Conservation (phyloP, 2,797 vertebrate genomes). For the Catostomus latipinnis region DNA sequence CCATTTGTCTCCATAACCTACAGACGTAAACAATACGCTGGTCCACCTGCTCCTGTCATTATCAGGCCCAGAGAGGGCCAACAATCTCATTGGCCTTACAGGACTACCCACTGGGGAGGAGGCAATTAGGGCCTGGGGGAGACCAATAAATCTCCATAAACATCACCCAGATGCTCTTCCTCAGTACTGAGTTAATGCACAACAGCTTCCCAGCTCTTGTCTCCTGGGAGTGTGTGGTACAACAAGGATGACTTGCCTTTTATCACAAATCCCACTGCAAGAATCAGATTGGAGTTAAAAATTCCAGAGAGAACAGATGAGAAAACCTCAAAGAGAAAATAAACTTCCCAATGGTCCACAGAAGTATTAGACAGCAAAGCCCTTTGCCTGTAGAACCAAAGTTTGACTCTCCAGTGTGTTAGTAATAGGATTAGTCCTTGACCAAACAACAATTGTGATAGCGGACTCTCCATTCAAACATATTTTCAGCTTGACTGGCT, state of each 20-base stretch:
- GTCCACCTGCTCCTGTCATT: slow-evolving; percentile 80
- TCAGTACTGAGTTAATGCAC: slow-evolving; percentile 45
- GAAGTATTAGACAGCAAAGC: slow-evolving; percentile 11
- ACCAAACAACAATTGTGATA: slow-evolving; percentile 3
- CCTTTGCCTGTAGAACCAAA: neutral
- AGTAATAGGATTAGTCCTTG: slow-evolving; percentile 17
- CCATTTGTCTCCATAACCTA: slow-evolving; percentile 82
- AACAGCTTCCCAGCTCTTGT: slow-evolving; percentile 43
- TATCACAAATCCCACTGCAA: slow-evolving; percentile 51
- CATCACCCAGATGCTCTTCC: slow-evolving; percentile 69
- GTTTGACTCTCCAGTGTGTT: neutral
- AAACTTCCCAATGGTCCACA: slow-evolving; percentile 16
- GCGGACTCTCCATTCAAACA: neutral
- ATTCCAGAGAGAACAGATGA: slow-evolving; percentile 2
- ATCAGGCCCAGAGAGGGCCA: slow-evolving; percentile 69
- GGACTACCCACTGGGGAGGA: slow-evolving; percentile 78
- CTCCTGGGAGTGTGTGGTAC: slow-evolving; percentile 31
- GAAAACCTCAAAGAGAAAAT: slow-evolving; percentile 28
- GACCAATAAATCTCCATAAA: slow-evolving; percentile 86
- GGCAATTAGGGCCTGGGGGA: slow-evolving; percentile 77
- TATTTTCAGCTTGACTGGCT: neutral
- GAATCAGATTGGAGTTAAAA: slow-evolving; percentile 37
- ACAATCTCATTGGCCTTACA: slow-evolving; percentile 69
- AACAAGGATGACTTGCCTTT: slow-evolving; percentile 50
- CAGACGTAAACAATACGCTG: slow-evolving; percentile 74